phyloP scores from a whole-genome alignment of 2,113 vertebrate genomes.

The Arenaria interpres region DNA sequence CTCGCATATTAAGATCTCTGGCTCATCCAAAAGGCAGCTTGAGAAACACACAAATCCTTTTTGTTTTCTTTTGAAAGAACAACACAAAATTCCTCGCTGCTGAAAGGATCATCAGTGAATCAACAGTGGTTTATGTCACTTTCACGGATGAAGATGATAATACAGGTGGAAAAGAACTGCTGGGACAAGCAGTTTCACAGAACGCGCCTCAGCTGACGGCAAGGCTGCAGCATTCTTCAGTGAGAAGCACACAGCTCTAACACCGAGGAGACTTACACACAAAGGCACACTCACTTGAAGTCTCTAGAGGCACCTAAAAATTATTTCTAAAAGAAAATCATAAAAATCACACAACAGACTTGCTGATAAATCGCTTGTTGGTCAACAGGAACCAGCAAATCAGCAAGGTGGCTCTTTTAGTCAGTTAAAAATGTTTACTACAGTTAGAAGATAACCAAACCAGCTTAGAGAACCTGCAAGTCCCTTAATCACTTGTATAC shows the following conservation, averaged over 20 bases:
- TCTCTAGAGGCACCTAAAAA: background rate
- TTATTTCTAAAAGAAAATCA: background rate
- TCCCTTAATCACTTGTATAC: background rate
- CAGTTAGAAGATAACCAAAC: background rate
- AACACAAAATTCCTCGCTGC: background rate
- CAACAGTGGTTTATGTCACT: too few species aligned
- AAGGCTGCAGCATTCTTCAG: background rate
- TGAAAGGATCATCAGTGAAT: background rate
- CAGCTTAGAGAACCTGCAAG: background rate
- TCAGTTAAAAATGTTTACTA: background rate
- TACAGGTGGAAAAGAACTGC: background rate
- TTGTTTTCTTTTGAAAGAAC: background rate
- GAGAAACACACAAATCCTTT: fast-evolving
- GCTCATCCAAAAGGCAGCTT: background rate
- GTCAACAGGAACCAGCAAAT: background rate
- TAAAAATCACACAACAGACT: background rate
- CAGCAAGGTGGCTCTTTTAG: background rate
- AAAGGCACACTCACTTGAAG: background rate
- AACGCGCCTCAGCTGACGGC: background rate
- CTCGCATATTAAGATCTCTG: background rate
- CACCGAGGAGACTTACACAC: background rate
- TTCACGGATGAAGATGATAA: background rate
- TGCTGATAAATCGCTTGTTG: background rate
- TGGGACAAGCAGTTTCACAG: background rate
- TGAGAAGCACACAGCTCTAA: background rate